These are phyloP conservation scores for Cardinalis cardinalis DNA, from an alignment of 2,113 vertebrate genomes.

Conservation along the genomic window DNA sequence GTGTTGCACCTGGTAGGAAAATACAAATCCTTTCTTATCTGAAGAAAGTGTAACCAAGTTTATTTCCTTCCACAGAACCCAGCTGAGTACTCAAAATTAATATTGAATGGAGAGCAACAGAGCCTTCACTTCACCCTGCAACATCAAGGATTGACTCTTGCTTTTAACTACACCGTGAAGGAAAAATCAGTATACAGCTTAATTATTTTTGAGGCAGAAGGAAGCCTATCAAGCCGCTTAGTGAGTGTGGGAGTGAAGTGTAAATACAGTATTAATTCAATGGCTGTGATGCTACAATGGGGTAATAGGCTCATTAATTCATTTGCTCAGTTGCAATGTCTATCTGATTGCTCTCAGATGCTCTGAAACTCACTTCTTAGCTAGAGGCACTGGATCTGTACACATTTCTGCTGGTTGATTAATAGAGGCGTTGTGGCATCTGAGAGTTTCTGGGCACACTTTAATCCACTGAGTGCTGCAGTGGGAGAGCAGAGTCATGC, in stretches of 20 bases:
- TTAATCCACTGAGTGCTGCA: slow-evolving; percentile 35
- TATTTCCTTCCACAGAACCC: slow-evolving; percentile 76
- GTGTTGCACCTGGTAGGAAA: neutral
- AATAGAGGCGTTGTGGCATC: slow-evolving; percentile 37
- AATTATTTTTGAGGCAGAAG: slow-evolving; percentile 62
- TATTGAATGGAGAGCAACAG: slow-evolving; percentile 58
- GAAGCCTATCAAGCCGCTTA: slow-evolving; percentile 71
- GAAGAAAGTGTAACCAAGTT: neutral
- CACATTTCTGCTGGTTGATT: slow-evolving; percentile 32
- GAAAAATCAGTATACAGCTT: slow-evolving; percentile 80
- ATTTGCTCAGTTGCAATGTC: slow-evolving; percentile 16
- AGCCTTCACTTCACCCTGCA: slow-evolving; percentile 61
- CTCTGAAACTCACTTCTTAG: slow-evolving; percentile 27
- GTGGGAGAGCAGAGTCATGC: slow-evolving; percentile 26
- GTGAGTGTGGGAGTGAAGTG: slow-evolving; percentile 74
- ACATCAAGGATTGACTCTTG: slow-evolving; percentile 1
- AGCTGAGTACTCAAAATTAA: slow-evolving; percentile 74
- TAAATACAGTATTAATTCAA: slow-evolving; percentile 58
- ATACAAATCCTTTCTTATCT: neutral
- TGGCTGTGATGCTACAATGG: slow-evolving; percentile 47
- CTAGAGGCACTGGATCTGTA: slow-evolving; percentile 8
- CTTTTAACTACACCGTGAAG: slow-evolving; percentile 53
- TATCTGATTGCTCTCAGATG: slow-evolving; percentile 51
- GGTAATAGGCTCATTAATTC: slow-evolving; percentile 56
- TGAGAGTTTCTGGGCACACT: slow-evolving; percentile 45